Conservation (phyloP, 2,113 vertebrate species). For the Catharus minimus region DNA sequence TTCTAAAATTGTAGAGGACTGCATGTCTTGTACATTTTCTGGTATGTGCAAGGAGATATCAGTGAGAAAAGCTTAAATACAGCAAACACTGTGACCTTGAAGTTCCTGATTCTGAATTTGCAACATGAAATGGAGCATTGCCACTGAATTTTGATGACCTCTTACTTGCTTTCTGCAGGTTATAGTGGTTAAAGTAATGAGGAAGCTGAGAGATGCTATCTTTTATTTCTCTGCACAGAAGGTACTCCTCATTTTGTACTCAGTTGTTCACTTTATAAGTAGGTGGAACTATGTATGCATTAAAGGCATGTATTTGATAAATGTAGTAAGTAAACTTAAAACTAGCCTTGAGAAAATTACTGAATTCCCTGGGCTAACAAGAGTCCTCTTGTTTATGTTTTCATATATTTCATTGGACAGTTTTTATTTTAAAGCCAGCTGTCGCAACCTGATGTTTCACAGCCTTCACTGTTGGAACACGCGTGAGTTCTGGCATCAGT, state of each 20-base stretch:
- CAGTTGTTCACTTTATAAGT: not conserved
- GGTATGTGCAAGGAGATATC: not conserved
- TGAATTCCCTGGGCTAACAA: slow-evolving; percentile 29
- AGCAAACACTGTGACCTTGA: not conserved
- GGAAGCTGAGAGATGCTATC: not conserved
- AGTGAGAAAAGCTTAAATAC: not conserved
- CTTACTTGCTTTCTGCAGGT: not conserved
- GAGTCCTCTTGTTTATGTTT: slow-evolving; percentile 60
- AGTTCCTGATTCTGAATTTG: not conserved
- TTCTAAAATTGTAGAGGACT: not conserved
- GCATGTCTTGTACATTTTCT: not conserved
- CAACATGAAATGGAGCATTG: not conserved
- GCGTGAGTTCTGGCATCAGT: slow-evolving; percentile 47
- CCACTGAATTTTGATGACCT: not conserved
- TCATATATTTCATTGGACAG: slow-evolving; percentile 53
- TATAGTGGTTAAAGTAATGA: not conserved
- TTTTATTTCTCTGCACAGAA: not conserved
- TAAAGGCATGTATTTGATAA: not conserved
- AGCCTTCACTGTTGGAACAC: slow-evolving; percentile 49
- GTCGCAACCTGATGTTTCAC: slow-evolving; percentile 63
- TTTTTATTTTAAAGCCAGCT: slow-evolving; percentile 61
- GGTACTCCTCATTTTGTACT: not conserved
- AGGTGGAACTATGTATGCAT: not conserved
- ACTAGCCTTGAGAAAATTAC: slow-evolving; percentile 25
- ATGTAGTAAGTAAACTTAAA: not conserved